Evolutionary conservation across 1,140 invertebrate genomes (phyloP).

Genomic region (Cydia fagiglandana): DNA sequence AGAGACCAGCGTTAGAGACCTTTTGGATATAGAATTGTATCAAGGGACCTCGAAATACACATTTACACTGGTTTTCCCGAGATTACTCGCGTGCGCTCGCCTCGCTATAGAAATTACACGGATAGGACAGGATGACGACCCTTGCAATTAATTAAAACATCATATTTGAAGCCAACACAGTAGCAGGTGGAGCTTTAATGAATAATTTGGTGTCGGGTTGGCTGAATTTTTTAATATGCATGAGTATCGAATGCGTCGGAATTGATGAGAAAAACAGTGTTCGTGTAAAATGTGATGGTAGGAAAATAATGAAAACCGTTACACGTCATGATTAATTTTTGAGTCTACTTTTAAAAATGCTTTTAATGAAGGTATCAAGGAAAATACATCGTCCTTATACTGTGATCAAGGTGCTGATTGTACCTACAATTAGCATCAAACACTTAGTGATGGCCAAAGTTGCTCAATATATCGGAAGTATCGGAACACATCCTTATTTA

Average conservation of each 20-base stretch:
- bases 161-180: slow-evolving; percentile 50
- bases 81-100: not conserved
- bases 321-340: not conserved
- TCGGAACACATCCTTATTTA: no score
- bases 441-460: no score
- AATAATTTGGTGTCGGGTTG: slow-evolving; percentile 44
- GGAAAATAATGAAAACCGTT: not conserved
- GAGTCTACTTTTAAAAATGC: not conserved
- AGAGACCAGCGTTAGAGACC: not conserved
- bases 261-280: slow-evolving; percentile 16
- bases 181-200: slow-evolving; percentile 53
- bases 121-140: slow-evolving; percentile 42
- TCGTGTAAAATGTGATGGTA: not conserved
- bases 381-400: no score
- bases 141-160: slow-evolving; percentile 58
- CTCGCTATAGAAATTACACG: slow-evolving; percentile 1
- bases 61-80: not conserved
- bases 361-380: no score
- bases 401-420: no score
- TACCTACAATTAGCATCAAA: no score
- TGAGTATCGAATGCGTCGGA: not conserved
- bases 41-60: not conserved
- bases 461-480: no score
- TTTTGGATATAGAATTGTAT: not conserved
- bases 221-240: not conserved